phyloP scores from a whole-genome alignment of 2,797 vertebrate species.

The Gymnopithys bicolor region DNA sequence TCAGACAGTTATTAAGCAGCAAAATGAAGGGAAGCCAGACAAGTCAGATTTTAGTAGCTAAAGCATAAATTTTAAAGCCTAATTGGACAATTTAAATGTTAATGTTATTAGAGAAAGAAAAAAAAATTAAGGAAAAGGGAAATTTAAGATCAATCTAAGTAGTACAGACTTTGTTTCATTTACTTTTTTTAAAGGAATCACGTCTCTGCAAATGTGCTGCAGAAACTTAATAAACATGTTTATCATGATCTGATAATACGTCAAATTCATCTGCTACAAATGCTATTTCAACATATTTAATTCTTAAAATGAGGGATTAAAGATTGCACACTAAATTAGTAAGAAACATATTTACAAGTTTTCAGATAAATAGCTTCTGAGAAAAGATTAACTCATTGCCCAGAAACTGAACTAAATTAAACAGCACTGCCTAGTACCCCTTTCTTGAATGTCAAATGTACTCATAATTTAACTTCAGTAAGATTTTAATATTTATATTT shows the following conservation, averaged over 20 bases:
- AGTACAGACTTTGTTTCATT: not conserved
- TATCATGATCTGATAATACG: not conserved
- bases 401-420: constrained; percentile 40
- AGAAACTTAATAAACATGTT: not conserved
- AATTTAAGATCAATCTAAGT: not conserved
- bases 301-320: constrained; percentile 13
- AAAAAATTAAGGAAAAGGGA: not conserved
- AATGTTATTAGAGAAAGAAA: not conserved
- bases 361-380: constrained; percentile 14
- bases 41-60: not conserved
- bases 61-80: constrained; percentile 33
- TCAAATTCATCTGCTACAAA: not conserved
- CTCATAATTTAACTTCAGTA: constrained; percentile 11
- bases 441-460: constrained; percentile 19
- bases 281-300: not conserved
- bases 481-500: constrained; percentile 62
- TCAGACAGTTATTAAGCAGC: not conserved
- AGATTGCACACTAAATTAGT: not conserved
- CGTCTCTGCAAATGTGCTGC: not conserved
- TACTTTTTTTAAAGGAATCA: constrained; percentile 2
- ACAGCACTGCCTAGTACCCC: not conserved
- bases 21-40: not conserved
- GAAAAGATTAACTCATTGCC: not conserved
- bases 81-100: constrained; percentile 11
- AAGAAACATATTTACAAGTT: not conserved